These are phyloP conservation scores for Channallabes apus DNA, from an alignment of 2,797 vertebrate species.

Conservation along the genomic window DNA sequence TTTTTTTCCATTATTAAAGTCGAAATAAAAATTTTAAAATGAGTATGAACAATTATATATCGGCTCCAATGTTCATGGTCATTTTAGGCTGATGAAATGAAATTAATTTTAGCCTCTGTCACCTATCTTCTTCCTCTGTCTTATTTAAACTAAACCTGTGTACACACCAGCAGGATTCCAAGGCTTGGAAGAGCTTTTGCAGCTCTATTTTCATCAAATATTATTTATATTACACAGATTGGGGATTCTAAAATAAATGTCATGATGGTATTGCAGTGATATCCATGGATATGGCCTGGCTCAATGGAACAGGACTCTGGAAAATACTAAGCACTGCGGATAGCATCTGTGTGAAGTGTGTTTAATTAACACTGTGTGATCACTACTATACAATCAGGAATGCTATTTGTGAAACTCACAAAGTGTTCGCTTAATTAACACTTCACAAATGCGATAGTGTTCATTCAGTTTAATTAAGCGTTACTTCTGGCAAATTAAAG, in stretches of 20 bases:
- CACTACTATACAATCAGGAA: constrained; percentile 5
- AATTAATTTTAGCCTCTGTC: constrained; percentile 10
- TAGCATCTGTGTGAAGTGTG: neutral
- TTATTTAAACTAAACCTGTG: constrained; percentile 4
- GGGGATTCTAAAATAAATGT: constrained; percentile 16
- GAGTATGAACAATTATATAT: neutral
- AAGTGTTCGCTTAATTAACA: neutral
- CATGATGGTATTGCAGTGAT: neutral
- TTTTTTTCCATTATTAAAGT: too few relatives aligned
- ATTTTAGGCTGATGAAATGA: neutral
- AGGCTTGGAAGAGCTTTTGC: neutral
- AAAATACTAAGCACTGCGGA: neutral
- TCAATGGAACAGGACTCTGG: neutral
- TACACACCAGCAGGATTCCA: constrained; percentile 12
- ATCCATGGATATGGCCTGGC: neutral
- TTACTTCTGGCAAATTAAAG: neutral
- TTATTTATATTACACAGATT: constrained; percentile 7
- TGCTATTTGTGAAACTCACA: neutral
- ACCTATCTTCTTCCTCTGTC: neutral
- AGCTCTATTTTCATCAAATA: constrained; percentile 16
- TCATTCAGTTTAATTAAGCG: neutral
- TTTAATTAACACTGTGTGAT: neutral
- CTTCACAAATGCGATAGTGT: neutral
- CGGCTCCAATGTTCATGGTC: neutral
- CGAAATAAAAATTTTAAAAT: neutral